These are phyloP conservation scores for Ptyas mucosa DNA, from an alignment of 2,113 vertebrate genomes.

Conservation along the genomic window DNA sequence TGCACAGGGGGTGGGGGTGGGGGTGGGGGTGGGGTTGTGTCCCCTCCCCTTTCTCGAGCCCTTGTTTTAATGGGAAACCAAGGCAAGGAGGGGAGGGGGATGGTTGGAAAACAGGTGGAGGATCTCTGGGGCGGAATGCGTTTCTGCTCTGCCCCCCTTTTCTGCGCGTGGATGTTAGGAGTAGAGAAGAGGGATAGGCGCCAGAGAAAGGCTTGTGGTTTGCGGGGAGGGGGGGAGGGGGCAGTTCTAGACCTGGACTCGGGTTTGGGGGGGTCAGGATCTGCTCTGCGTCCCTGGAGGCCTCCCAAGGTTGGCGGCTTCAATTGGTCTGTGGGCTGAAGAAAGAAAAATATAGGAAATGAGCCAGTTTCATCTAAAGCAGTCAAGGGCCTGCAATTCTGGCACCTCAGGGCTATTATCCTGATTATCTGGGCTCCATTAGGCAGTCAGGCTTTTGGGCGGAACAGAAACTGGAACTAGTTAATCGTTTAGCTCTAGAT, in stretches of 20 bases:
- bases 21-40: too few species aligned
- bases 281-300: not conserved
- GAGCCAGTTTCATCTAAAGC: not conserved
- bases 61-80: not conserved
- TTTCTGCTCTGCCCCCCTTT: not conserved
- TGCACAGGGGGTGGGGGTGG: rapidly evolving
- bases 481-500: not conserved
- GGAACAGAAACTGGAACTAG: not conserved
- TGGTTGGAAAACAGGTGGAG: not conserved
- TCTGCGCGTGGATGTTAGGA: not conserved
- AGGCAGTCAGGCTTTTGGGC: not conserved
- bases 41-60: not conserved
- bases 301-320: not conserved
- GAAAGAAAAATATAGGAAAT: not conserved
- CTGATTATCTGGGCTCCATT: not conserved
- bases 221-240: too few species aligned
- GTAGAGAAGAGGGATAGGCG: not conserved
- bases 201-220: not conserved
- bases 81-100: not conserved
- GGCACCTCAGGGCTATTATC: not conserved
- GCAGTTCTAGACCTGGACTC: not conserved
- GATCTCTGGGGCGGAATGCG: not conserved
- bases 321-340: not conserved
- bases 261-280: not conserved
- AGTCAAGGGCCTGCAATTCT: not conserved